Evolutionary conservation across 2,888 invertebrate genomes (phyloP).

Genomic region (Parthenolecanium corni): DNA sequence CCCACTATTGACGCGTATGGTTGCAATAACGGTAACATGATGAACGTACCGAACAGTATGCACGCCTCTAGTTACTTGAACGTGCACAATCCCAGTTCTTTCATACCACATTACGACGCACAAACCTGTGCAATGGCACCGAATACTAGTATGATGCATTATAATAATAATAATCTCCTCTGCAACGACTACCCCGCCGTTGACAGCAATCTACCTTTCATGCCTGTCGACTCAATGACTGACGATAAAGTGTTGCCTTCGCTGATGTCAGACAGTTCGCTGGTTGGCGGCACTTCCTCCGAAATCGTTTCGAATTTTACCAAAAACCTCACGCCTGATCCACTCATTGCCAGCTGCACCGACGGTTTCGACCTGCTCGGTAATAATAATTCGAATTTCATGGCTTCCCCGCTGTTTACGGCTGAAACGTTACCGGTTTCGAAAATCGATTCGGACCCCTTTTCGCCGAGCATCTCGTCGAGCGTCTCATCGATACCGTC

Average conservation of each 20-base stretch:
- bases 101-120: slow-evolving; percentile 6
- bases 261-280: slow-evolving; percentile 10
- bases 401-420: slow-evolving; percentile 16
- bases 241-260: slow-evolving; percentile 4
- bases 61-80: background rate
- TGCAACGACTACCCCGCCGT: slow-evolving; percentile 10
- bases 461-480: slow-evolving; percentile 27
- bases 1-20: slow-evolving; percentile 5
- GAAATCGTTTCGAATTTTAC: background rate
- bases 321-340: background rate
- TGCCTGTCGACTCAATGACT: background rate
- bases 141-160: slow-evolving; percentile 2
- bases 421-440: slow-evolving; percentile 8
- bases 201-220: slow-evolving; percentile 6
- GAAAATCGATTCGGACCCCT: slow-evolving; percentile 23
- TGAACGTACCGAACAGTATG: slow-evolving; percentile 4
- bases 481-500: slow-evolving; percentile 27
- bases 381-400: slow-evolving; percentile 19
- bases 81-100: slow-evolving; percentile 8
- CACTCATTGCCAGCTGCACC: background rate
- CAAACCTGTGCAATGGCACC: slow-evolving; percentile 1
- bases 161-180: background rate
- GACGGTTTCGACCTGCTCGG: slow-evolving; percentile 5
- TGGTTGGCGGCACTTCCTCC: background rate
- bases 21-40: slow-evolving; percentile 22